Evolutionary conservation across 2,888 invertebrate species (phyloP).

Genomic region (Zaprionus obscuricornis): DNA sequence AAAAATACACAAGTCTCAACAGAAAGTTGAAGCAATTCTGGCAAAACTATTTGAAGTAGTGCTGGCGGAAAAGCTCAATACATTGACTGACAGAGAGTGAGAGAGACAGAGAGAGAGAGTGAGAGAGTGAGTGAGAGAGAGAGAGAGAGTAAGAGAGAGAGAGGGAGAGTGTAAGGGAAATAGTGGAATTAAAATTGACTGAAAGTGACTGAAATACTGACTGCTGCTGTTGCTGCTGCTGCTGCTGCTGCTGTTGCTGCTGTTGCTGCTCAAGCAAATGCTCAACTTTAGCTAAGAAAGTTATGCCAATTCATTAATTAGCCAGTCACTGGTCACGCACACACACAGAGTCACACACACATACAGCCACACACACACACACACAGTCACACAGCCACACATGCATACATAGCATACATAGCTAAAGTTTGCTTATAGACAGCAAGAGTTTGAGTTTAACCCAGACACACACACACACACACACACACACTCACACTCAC

Average conservation of each 20-base stretch:
- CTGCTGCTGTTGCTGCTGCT: background rate
- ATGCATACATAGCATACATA: no score
- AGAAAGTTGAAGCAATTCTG: conserved; percentile 55
- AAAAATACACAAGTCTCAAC: no score
- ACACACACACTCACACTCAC: conserved; percentile 13
- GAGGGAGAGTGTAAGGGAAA: background rate
- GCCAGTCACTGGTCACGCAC: conserved; percentile 61
- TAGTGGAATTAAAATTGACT: no score
- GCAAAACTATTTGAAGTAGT: no score
- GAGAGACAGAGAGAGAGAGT: conserved; percentile 1
- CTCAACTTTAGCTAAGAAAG: conserved; percentile 54
- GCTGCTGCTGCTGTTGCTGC: background rate
- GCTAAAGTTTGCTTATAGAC: conserved; percentile 40
- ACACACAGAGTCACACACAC: conserved; percentile 12
- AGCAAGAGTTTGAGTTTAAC: no score
- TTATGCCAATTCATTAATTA: conserved; percentile 79
- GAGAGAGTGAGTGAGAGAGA: background rate
- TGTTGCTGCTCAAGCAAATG: background rate
- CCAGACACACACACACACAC: conserved; percentile 10
- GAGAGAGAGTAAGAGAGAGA: background rate
- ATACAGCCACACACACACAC: background rate
- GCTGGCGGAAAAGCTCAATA: background rate
- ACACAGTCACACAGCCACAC: conserved; percentile 2
- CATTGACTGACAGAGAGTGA: background rate
- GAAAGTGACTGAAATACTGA: no score